Evolutionary conservation across 2,888 invertebrate species (phyloP).

Genomic region (Carpatolechia fugitivella): DNA sequence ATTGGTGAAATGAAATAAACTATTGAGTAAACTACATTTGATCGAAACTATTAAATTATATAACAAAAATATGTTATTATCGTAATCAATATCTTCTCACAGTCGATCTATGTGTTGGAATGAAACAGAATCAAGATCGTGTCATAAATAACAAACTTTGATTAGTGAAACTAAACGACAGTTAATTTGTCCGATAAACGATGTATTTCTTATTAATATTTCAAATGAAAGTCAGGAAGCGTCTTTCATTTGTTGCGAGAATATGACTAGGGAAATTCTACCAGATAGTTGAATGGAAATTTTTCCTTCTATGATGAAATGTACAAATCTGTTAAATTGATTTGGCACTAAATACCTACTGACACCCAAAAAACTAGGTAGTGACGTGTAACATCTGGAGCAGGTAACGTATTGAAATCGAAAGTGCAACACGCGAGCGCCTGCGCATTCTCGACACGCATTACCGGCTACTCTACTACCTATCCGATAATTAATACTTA

Average conservation of each 20-base stretch:
- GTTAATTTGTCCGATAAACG: neutral
- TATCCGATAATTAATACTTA: slow-evolving; percentile 25
- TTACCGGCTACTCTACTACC: slow-evolving; percentile 26
- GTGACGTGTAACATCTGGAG: slow-evolving; percentile 26
- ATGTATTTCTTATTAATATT: neutral
- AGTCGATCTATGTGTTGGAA: neutral
- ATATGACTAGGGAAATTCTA: too few species aligned
- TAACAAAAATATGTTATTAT: too few species aligned
- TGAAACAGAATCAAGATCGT: neutral
- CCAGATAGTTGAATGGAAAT: too few species aligned
- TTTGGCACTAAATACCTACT: slow-evolving; percentile 6
- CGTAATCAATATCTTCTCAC: neutral
- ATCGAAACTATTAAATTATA: too few species aligned
- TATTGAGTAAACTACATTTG: too few species aligned
- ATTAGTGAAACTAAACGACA: neutral
- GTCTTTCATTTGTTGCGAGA: neutral
- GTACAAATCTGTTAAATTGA: neutral
- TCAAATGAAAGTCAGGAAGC: neutral
- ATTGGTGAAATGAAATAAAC: too few species aligned
- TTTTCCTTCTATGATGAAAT: neutral
- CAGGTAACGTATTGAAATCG: slow-evolving; percentile 45
- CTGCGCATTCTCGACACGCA: slow-evolving; percentile 8
- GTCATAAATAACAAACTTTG: neutral
- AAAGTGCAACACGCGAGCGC: slow-evolving; percentile 43
- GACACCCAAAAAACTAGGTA: slow-evolving; percentile 26